These are phyloP conservation scores for Eugnorisma glareosa DNA, from an alignment of 2,888 invertebrate genomes.

Conservation along the genomic window DNA sequence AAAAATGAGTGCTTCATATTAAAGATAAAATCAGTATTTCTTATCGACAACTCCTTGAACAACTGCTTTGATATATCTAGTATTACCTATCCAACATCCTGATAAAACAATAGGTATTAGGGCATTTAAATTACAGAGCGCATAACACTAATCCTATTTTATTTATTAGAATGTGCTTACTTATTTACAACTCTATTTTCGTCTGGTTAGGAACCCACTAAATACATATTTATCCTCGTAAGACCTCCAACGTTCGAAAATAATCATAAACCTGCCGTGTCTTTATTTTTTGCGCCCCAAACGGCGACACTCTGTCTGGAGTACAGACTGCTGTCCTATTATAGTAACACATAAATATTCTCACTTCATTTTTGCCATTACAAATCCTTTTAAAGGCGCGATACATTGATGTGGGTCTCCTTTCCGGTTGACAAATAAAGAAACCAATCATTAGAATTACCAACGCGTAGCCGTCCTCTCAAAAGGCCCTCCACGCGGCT, in stretches of 20 bases:
- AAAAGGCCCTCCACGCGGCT: constrained; percentile 82
- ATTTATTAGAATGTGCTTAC: constrained; percentile 3
- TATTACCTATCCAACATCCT: constrained; percentile 77
- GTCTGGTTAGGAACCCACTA: background rate
- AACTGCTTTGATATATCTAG: constrained; percentile 60
- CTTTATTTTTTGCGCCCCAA: constrained; percentile 58
- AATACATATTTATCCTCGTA: constrained; percentile 41
- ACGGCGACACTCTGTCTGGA: constrained; percentile 87
- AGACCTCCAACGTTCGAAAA: constrained; percentile 72
- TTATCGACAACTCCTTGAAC: constrained; percentile 71
- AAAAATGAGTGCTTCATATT: constrained; percentile 83
- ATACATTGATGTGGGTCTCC: constrained; percentile 84
- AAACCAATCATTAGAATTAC: constrained; percentile 88
- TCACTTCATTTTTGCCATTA: constrained; percentile 82
- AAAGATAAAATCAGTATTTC: constrained; percentile 86
- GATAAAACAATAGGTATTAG: constrained; percentile 35
- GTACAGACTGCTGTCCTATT: constrained; percentile 72
- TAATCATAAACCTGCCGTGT: constrained; percentile 52
- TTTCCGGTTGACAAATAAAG: constrained; percentile 87
- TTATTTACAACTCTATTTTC: constrained; percentile 15
- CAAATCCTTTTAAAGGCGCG: constrained; percentile 86
- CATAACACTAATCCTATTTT: background rate
- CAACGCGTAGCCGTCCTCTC: constrained; percentile 74
- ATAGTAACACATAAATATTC: constrained; percentile 78
- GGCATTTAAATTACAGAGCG: constrained; percentile 12